These are phyloP conservation scores for Lutra lutra DNA, from an alignment of 2,797 vertebrate species.

Conservation along the genomic window DNA sequence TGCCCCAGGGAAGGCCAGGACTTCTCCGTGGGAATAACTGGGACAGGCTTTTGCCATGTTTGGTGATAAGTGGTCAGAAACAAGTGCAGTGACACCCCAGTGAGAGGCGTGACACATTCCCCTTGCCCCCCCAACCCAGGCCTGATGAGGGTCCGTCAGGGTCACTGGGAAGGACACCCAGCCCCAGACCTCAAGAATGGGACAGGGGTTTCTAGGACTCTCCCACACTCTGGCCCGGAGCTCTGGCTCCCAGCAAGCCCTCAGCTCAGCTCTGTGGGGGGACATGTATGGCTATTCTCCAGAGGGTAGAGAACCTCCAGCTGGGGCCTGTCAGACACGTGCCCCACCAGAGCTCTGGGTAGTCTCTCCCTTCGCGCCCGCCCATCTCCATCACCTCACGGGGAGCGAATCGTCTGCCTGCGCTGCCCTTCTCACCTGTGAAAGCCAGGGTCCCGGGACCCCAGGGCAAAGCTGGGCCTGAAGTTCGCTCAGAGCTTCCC, in stretches of 20 bases:
- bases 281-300: accelerated
- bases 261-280: neutral
- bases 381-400: neutral
- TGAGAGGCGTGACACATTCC: neutral
- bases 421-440: no score
- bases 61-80: neutral
- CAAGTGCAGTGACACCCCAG: neutral
- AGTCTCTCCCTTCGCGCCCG: no score
- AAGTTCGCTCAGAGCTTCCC: neutral
- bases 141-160: neutral
- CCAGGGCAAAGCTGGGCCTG: neutral
- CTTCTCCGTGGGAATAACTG: neutral
- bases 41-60: neutral
- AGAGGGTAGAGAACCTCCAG: neutral
- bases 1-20: neutral
- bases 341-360: neutral
- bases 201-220: neutral
- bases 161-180: neutral
- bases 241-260: neutral
- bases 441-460: neutral
- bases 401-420: neutral
- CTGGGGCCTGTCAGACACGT: neutral
- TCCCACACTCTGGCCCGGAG: neutral
- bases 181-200: neutral
- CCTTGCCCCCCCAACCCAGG: neutral